phyloP scores from a whole-genome alignment of 2,113 vertebrate genomes.

The Xyliphius kryptos region DNA sequence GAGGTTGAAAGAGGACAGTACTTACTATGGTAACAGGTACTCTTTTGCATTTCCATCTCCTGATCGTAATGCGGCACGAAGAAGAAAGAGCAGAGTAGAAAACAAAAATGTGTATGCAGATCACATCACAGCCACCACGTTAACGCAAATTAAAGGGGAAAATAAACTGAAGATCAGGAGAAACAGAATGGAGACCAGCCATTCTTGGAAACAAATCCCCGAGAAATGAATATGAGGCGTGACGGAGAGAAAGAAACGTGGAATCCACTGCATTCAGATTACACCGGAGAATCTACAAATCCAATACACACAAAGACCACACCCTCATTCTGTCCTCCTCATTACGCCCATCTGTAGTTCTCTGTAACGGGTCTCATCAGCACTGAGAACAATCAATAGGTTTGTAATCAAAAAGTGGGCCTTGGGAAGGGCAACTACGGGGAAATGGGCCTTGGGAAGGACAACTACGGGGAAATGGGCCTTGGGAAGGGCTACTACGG shows the following conservation, averaged over 20 bases:
- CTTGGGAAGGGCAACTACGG: no score
- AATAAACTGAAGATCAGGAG: slow-evolving; percentile 49
- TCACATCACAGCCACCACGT: slow-evolving; percentile 85
- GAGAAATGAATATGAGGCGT: slow-evolving; percentile 69
- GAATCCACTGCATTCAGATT: slow-evolving; percentile 66
- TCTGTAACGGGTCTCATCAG: no score
- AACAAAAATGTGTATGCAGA: slow-evolving; percentile 87
- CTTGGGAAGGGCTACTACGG: no score
- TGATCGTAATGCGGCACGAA: slow-evolving; percentile 95
- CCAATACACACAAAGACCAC: no score
- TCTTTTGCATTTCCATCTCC: slow-evolving; percentile 99
- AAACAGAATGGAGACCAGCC: slow-evolving; percentile 71
- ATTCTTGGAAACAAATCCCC: slow-evolving; percentile 70
- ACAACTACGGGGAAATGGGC: no score
- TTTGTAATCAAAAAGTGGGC: no score
- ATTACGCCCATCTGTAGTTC: no score
- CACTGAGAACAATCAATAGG: no score
- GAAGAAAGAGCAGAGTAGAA: slow-evolving; percentile 98
- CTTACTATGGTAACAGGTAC: slow-evolving; percentile 99
- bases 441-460: no score
- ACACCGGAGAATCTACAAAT: slow-evolving; percentile 55
- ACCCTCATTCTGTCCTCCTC: no score
- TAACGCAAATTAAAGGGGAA: slow-evolving; percentile 49
- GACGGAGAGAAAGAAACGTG: slow-evolving; percentile 63
- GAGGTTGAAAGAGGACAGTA: slow-evolving; percentile 69